Evolutionary conservation across 2,797 vertebrate species (phyloP), one percentile per base, ranked within the genome.

Genomic region (Synaphobranchus kaupii): DNA sequence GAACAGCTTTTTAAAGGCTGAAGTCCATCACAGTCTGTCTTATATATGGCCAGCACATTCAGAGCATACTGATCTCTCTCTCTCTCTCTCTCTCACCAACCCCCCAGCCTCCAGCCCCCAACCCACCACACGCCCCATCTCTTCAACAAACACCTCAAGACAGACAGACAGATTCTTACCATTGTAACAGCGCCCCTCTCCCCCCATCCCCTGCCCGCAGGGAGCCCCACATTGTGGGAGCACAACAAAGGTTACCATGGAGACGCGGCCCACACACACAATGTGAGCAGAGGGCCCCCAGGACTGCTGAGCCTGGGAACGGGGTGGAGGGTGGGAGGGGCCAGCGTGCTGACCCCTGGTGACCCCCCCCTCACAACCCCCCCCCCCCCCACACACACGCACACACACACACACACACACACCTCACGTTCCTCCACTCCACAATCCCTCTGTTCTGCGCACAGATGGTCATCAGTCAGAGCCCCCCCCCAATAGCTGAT

Each of bases 181-280:
- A 84, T 68, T 87, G 47, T 83, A 47, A 83, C 1, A 50, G 10
- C 66, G 13, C 31, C n/a, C 47, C 54, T 17, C 1, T 73, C 25
- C 54, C 52, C 60, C 63, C 52, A 66, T 84, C 85, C 71, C 80
- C 39, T 48, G 17, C 63, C 63, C 86, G 22, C 20, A 20, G 81
- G 44, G 31, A 15, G n/a, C n/a, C n/a, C n/a, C n/a, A n/a, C n/a
- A n/a, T n/a, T n/a, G n/a, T n/a, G n/a, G n/a, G n/a, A n/a, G n/a
- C n/a, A n/a, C n/a, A 88, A 92, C 88, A 93, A 91, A 91, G 91
- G 93, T 94, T 93, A 89, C 93, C 89, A 89, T 85, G 85, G 94
- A 91, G 90, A 93, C 91, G 47, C 83, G 44, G 88, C 86, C 48
- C 25, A 58, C 52, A n/a, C 84, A 89, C 87, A 88, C 89, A 92